Evolutionary conservation across 2,797 vertebrate species (phyloP), one percentile per base, ranked within the genome.

Genomic region (Parambassis ranga): DNA sequence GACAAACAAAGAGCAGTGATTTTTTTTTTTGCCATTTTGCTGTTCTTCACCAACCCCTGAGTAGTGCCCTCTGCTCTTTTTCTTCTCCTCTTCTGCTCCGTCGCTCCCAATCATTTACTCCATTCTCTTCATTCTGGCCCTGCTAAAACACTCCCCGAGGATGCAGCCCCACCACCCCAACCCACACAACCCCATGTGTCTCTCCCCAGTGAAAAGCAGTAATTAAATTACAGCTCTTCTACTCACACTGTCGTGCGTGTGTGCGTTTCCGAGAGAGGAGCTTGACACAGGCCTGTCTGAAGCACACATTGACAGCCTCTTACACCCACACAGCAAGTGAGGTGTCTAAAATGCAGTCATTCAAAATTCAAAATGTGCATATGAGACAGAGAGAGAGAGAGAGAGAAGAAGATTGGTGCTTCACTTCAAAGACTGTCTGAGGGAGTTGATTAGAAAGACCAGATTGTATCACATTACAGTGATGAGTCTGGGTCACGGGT

Each of bases 91-190:
- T 84, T 90, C 86, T 88, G 88, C 82, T 80, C 84, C 33, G 58
- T 85, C 82, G 43, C 78, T 84, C 78, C 65, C 72, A 65, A 89
- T 87, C 79, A 85, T 82, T 83, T 71, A 81, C 82, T 86, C 67
- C 48, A 52, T 85, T 83, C 75, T 85, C 60, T 86, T 61, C 61
- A 50, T n/a, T n/a, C 82, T 41, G 74, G 71, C 49, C 55, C 51
- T 4, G 39, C 44, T 78, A 74, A 84, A 90, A 81, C 63, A 49
- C 57, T 76, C 82, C 86, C 79, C 15, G 30, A 43, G 58, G 84
- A 82, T 60, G 47, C 14, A 27, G 6, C n/a, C 6, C 1, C 58
- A 48, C 37, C 10, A 41, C 37, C 36, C 19, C 36, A 9, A 9
- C 32, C 48, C n/a, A 15, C 30, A 38, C n/a, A n/a, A n/a, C 28